These are phyloP conservation scores for Hippolais icterina DNA, from an alignment of 2,113 vertebrate genomes.

Conservation along the genomic window DNA sequence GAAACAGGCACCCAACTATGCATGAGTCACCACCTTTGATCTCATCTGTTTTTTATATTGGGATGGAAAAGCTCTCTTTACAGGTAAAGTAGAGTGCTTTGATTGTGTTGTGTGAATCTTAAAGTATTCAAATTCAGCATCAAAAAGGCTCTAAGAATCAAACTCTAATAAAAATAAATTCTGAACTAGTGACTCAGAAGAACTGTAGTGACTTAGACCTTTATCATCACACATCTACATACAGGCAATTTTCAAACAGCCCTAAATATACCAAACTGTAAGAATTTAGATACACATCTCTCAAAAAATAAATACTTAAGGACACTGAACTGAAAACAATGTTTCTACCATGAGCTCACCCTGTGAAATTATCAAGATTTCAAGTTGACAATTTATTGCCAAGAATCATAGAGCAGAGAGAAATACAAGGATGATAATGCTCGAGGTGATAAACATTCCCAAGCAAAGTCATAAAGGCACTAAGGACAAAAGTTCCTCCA, in stretches of 20 bases:
- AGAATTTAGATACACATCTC: not conserved
- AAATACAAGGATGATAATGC: not conserved
- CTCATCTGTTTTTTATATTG: not conserved
- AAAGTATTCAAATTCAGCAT: not conserved
- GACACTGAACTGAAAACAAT: not conserved
- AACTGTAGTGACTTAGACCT: not conserved
- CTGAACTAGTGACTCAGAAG: not conserved
- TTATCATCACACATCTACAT: not conserved
- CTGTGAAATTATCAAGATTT: not conserved
- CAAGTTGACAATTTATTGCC: not conserved
- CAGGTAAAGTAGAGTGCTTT: not conserved
- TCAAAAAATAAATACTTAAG: not conserved
- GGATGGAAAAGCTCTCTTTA: not conserved
- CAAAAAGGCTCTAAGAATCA: not conserved
- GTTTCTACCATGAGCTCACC: not conserved
- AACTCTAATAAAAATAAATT: not conserved
- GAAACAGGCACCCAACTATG: not conserved
- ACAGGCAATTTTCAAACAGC: not conserved
- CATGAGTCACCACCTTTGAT: not conserved
- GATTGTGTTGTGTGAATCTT: not conserved
- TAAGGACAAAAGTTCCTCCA: not conserved
- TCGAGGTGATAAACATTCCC: not conserved
- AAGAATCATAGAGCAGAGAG: not conserved
- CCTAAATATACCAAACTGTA: not conserved
- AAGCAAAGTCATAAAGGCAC: not conserved